A percentile compares a stretch with the other conserved stretches of the same genome.
Evolutionary conservation across 2,113 vertebrate species (phyloP).

Genomic region (Xenopus tropicalis): UCB_Xtro_10.0 CM004443.2:84787501-84788000

Average conservation of each 20-base stretch:
- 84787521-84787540: not conserved
- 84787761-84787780: not conserved
- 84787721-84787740: not conserved
- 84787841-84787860: slow-evolving; percentile 13
- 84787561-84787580: not conserved
- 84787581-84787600: not conserved
- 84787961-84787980: no score
- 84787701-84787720: slow-evolving; percentile 6
- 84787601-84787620: slow-evolving; percentile 4
- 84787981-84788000: no score
- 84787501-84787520: not conserved
- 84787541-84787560: not conserved
- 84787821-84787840: slow-evolving; percentile 11
- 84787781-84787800: not conserved
- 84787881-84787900: slow-evolving; percentile 15
- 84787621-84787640: not conserved
- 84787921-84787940: no score
- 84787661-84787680: slow-evolving; percentile 2
- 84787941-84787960: no score
- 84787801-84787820: not conserved
- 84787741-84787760: not conserved
- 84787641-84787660: slow-evolving; percentile 10
- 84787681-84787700: slow-evolving; percentile 1
- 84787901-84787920: slow-evolving; percentile 5
- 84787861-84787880: not conserved